These are phyloP conservation scores for Hirundichthys speculiger DNA, from an alignment of 2,113 vertebrate species.

Conservation along the genomic window DNA sequence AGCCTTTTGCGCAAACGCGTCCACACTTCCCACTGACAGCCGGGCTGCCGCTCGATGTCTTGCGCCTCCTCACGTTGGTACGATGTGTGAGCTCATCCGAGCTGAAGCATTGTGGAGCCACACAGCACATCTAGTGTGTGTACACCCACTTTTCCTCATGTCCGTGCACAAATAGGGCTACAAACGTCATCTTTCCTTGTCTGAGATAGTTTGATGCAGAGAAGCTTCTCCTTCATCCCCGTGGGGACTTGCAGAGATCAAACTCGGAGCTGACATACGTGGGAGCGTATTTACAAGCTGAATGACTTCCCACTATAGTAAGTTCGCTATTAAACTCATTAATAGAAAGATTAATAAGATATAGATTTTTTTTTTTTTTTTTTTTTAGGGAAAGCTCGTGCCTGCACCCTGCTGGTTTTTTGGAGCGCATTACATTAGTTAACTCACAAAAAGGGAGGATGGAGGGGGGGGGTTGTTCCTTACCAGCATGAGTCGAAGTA, in stretches of 20 bases:
- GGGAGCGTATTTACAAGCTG: conserved; percentile 1
- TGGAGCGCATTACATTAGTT: conserved; percentile 37
- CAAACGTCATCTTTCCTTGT: conserved; percentile 61
- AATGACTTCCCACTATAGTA: conserved; percentile 18
- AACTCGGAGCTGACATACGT: background rate
- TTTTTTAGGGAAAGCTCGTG: conserved; percentile 84
- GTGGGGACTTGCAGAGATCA: background rate
- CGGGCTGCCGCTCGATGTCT: conserved; percentile 62
- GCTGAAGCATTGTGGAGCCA: conserved; percentile 56
- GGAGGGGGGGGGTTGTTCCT: background rate
- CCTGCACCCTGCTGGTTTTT: conserved; percentile 93
- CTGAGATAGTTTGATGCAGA: conserved; percentile 14
- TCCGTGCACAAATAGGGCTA: conserved; percentile 54
- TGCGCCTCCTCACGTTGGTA: conserved; percentile 67
- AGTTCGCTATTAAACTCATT: conserved; percentile 51
- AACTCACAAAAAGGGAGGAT: background rate
- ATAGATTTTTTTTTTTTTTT: conserved; percentile 15
- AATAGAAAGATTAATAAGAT: conserved; percentile 42
- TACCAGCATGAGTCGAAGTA: background rate
- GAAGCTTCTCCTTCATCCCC: conserved; percentile 3
- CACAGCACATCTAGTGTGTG: conserved; percentile 60
- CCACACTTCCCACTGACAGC: conserved; percentile 62
- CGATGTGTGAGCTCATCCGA: conserved; percentile 77
- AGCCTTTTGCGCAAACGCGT: conserved; percentile 64
- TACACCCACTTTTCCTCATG: conserved; percentile 64